Conservation (phyloP, 1,140 invertebrate species). For the Periplaneta americana region DNA sequence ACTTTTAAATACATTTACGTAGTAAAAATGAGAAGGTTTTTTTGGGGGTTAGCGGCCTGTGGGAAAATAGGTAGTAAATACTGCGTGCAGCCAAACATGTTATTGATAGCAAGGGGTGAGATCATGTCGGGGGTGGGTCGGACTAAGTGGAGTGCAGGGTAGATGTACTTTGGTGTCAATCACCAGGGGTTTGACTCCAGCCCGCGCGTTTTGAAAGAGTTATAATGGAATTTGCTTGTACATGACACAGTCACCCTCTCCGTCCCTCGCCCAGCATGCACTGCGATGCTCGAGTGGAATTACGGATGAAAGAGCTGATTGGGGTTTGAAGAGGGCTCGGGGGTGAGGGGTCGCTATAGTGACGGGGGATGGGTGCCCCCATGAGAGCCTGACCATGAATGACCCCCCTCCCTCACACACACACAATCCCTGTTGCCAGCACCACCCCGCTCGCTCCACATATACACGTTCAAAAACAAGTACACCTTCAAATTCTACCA, state of each 20-base stretch:
- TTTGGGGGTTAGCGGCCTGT: not conserved
- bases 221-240: conserved; percentile 19
- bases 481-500: not conserved
- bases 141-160: not conserved
- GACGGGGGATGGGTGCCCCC: conserved; percentile 7
- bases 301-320: conserved; percentile 19
- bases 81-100: not conserved
- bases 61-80: not conserved
- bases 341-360: conserved; percentile 7
- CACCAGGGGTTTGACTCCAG: not conserved
- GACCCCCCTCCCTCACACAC: conserved; percentile 3
- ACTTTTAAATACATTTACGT: not conserved
- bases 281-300: not conserved
- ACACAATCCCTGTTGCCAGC: not conserved
- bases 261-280: not conserved
- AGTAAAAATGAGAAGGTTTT: not conserved
- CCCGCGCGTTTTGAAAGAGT: conserved; percentile 7
- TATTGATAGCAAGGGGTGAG: not conserved
- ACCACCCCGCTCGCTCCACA: not conserved
- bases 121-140: not conserved
- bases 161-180: not conserved
- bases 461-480: not conserved
- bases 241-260: conserved; percentile 2
- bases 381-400: conserved; percentile 16
- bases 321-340: conserved; percentile 16